A percentile compares a stretch with the other conserved stretches of the same genome.
Evolutionary conservation across 2,113 vertebrate species (phyloP).

Genomic region (Polypterus senegalus): DNA sequence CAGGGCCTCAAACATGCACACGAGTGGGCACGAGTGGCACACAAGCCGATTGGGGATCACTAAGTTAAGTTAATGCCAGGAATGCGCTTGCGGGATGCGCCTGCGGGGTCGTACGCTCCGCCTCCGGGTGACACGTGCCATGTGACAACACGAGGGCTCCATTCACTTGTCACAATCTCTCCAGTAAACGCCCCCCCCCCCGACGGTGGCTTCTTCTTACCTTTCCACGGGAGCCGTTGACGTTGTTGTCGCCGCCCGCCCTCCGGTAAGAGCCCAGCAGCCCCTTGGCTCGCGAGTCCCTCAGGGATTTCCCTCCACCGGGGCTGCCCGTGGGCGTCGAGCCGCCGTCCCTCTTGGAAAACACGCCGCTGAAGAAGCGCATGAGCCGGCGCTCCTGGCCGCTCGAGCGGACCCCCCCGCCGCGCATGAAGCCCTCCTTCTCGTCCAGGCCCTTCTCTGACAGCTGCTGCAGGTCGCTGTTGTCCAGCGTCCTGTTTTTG

Average conservation of each 20-base stretch:
- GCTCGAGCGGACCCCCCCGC: slow-evolving; percentile 23
- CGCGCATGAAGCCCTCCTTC: slow-evolving; percentile 33
- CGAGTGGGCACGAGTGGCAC: too few species aligned
- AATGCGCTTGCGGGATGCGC: too few species aligned
- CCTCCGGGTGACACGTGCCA: too few species aligned
- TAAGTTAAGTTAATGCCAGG: too few species aligned
- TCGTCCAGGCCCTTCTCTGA: slow-evolving; percentile 48
- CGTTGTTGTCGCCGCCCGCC: slow-evolving; percentile 67
- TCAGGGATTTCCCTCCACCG: slow-evolving; percentile 29
- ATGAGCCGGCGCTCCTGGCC: slow-evolving; percentile 58
- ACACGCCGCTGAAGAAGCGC: slow-evolving; percentile 84
- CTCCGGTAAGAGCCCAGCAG: slow-evolving; percentile 50
- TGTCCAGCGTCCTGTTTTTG: slow-evolving; percentile 83
- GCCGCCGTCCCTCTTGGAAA: slow-evolving; percentile 55
- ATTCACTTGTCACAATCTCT: background rate
- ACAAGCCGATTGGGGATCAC: too few species aligned
- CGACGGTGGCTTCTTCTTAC: slow-evolving; percentile 25
- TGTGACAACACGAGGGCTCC: background rate
- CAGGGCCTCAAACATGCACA: too few species aligned
- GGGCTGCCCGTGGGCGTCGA: slow-evolving; percentile 47
- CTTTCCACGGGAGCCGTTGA: slow-evolving; percentile 62
- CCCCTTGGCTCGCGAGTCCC: slow-evolving; percentile 39
- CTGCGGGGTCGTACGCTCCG: too few species aligned
- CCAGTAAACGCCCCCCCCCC: background rate
- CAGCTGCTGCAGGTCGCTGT: slow-evolving; percentile 72